Conservation (phyloP, 2,113 vertebrate genomes). For the Xenopus tropicalis region UCB_Xtro_10.0 CM004445.2:54106501-54107000, state of each 20-base stretch:
- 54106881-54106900: too few relatives aligned
- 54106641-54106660: background rate
- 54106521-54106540: slow-evolving; percentile 59
- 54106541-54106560: background rate
- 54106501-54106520: slow-evolving; percentile 63
- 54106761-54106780: background rate
- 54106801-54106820: background rate
- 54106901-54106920: too few relatives aligned
- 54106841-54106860: too few relatives aligned
- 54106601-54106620: background rate
- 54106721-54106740: background rate
- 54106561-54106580: background rate
- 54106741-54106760: background rate
- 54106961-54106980: too few relatives aligned
- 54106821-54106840: too few relatives aligned
- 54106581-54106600: background rate
- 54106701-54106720: background rate
- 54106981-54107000: too few relatives aligned
- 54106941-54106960: too few relatives aligned
- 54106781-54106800: background rate
- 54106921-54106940: too few relatives aligned
- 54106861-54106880: too few relatives aligned
- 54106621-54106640: too few relatives aligned
- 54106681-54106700: too few relatives aligned
- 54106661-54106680: too few relatives aligned